Evolutionary conservation across 2,888 invertebrate species (phyloP).

Genomic region (Temnothorax rugatulus): DNA sequence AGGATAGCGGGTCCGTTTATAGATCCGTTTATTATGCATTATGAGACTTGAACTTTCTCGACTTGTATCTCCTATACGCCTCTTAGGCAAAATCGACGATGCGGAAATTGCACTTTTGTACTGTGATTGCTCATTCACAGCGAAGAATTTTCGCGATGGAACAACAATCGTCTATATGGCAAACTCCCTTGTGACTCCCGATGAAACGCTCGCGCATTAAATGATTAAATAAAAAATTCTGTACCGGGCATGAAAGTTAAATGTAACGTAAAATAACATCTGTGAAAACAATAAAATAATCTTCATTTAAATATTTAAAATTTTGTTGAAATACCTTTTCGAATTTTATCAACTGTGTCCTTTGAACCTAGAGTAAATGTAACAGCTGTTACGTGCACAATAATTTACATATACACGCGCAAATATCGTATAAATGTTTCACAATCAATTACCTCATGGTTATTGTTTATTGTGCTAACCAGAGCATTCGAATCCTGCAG

Average conservation of each 20-base stretch:
- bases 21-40: not conserved
- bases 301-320: not conserved
- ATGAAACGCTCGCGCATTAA: not conserved
- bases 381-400: not conserved
- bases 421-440: slow-evolving; percentile 8
- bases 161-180: not conserved
- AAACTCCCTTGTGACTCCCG: not conserved
- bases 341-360: not conserved
- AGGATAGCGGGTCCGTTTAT: not conserved
- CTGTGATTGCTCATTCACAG: slow-evolving; percentile 40
- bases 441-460: slow-evolving; percentile 20
- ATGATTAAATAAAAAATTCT: not conserved
- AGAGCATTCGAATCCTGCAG: not conserved
- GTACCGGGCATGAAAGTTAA: not conserved
- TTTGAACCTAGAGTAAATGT: not conserved
- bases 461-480: slow-evolving; percentile 9
- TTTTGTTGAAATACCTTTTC: not conserved
- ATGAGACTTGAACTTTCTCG: not conserved
- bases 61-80: slow-evolving; percentile 9
- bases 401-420: not conserved
- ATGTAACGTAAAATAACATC: not conserved
- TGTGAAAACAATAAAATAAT: not conserved
- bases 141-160: not conserved
- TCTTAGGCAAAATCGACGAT: not conserved
- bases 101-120: slow-evolving; percentile 22